Base-by-base conservation (phyloP, 2,888 invertebrate genomes). In the Marasmarcha lunaedactyla region DNA sequence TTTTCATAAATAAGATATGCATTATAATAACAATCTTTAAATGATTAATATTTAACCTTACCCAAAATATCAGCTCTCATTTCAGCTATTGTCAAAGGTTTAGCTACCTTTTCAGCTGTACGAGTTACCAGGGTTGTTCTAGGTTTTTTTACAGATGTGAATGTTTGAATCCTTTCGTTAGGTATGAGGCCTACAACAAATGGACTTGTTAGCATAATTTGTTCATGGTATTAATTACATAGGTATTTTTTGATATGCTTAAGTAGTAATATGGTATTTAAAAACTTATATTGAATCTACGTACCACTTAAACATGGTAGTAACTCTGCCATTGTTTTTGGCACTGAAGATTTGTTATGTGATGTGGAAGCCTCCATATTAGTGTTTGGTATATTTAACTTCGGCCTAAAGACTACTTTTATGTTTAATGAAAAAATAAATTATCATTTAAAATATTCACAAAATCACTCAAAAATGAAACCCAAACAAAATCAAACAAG, bases 51-150 rank as follows among this genome's bases (percentile, higher is more conserved):
- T 5, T 20, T 20, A 20, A 7, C 20, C 20, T 41, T 57, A 77
- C 78, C 62, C 52, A 49, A 39, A 13, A 73, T 48, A 37, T 54
- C 55, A 44, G 63, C 57, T 43, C 47, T 62, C 63, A 79, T 65
- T 60, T 78, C 70, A 9, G 71, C 74, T 3, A 73, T 54, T 15
- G 71, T 74, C 42, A 73, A 46, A 1, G 76, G 73, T 47, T 64
- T 72, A 0, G 55, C 7, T 4, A 49, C 45, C 45, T 69, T 74
- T 36, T 64, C 70, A 26, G 60, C 40, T 9, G 71, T 72, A 2
- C 52, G 55, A n/a, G 60, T 54, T 5, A 56, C 51, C 9, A 46
- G 48, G 13, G 57, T 52, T 1, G 60, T 65, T 2, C 64, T 55
- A 10, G 65, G 59, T 37, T 67, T 55, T 41, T 76, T 77, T 44